Base-by-base conservation (phyloP, 2,888 invertebrate species). In the Plebejus argus region DNA sequence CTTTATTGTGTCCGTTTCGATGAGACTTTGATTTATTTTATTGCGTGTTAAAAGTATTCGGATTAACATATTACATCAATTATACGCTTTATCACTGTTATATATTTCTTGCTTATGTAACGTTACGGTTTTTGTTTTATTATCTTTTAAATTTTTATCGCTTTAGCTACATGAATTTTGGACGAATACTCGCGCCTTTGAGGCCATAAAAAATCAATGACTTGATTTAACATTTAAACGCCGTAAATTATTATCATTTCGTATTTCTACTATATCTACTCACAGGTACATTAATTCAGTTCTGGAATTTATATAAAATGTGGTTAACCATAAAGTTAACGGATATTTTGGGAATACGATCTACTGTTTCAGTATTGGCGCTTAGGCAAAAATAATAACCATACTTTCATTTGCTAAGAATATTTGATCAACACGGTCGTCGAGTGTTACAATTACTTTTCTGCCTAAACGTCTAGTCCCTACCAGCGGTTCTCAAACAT, bases 1-100 rank as follows among this genome's bases (percentile, higher is more conserved):
- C 79, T 79, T 80, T 79, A 81, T 81, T 79, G 56, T 78, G 72
- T 39, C 78, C 74, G 76, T 76, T 72, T 76, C 76, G 78, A 79
- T 79, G 78, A 76, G 78, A 79, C 75, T 76, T 76, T 74, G 79
- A 79, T 80, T 78, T 74, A 79, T 79, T 35, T 53, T 72, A 75
- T 53, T 53, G 33, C 53, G 56, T 75, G 49, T 75, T 58, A 53
- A 28, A 18, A 66, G 66, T 18, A 66, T 66, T 66, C 28, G 15
- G 7, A 66, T 66, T 66, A 28, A 66, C 66, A 66, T 66, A 66
- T 66, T 66, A 66, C 66, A 66, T 33, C 66, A 66, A 66, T 33
- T 66, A 66, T 33, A 15, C 28, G 66, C 7, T 66, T 66, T 66
- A 66, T 33, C 66, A 18, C 66, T 66, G 66, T 66, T 66, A 33